Evolutionary conservation across 2,888 invertebrate species (phyloP), one percentile per base, ranked within the genome.

Genomic region (Serrognathus titanus): DNA sequence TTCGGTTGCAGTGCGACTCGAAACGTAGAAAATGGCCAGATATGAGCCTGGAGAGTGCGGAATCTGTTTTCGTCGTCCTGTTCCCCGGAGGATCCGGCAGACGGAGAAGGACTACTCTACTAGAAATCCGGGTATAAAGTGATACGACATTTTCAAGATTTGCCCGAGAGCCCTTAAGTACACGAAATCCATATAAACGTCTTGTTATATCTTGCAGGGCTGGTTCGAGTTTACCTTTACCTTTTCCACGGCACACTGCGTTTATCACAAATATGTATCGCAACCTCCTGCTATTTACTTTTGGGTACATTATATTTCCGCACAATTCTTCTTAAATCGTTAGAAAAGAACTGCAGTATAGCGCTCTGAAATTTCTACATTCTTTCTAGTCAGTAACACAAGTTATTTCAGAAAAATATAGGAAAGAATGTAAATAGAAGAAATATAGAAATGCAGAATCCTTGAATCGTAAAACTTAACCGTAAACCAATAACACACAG

Each of bases 81-180:
- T 31, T 57, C 59, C 57, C 63, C 59, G 48, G 59, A 58, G 59
- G 61, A 57, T 36, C 36, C 41, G 56, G 31, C 47, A 60, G 60
- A 62, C 56, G 55, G 60, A 58, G 57, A 60, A 55, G 58, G 53
- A 62, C 52, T 50, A 48, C 56, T 53, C 60, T 51, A 49, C 57
- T 47, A 54, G 59, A 55, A 59, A 54, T 55, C 52, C 57, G 50
- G 57, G 62, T 64, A 68, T 70, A 70, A 69, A 69, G 69, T 70
- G 69, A 71, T 71, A 70, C 70, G 70, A 70, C 71, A 71, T 73
- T 71, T 70, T 70, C 71, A 66, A 71, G 71, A 71, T 73, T 74
- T 72, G 68, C 69, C 63, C 69, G 64, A 69, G 65, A 73, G 72
- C 73, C 69, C 70, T 71, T 73, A 71, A 73, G 71, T 71, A 74